Percentiles rank a stretch among this genome's conserved stretches.
These are phyloP conservation scores for Electrophaes corylata DNA, from an alignment of 2,888 invertebrate genomes.

Conservation along the genomic window DNA sequence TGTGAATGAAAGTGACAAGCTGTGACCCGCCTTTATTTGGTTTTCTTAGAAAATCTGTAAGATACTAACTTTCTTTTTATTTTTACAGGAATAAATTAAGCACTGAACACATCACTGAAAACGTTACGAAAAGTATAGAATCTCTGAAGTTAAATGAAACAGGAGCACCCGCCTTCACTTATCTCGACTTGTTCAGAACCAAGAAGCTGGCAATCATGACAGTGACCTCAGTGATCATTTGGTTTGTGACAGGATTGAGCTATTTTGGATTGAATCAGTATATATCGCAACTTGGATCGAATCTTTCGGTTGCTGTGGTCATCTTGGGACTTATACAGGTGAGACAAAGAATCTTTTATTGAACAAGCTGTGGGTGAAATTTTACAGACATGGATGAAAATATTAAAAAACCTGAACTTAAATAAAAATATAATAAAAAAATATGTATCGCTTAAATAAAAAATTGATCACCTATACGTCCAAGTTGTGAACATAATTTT, in stretches of 20 bases:
- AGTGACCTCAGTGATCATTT: constrained; percentile 45
- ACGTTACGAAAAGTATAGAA: constrained; percentile 47
- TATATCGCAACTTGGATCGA: constrained; percentile 49
- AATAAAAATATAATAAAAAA: too few species aligned
- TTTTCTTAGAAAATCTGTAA: too few species aligned
- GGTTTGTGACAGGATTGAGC: constrained; percentile 53
- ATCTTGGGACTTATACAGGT: constrained; percentile 59
- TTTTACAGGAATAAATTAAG: constrained; percentile 55
- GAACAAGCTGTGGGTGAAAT: background rate
- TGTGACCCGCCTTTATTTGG: too few species aligned
- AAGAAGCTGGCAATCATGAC: constrained; percentile 50
- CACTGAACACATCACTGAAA: constrained; percentile 48
- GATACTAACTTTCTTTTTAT: background rate
- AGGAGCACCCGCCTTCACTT: constrained; percentile 41
- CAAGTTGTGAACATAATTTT: too few species aligned
- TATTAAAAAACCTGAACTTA: background rate
- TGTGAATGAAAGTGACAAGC: background rate
- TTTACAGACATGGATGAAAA: too few species aligned
- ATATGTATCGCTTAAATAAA: too few species aligned
- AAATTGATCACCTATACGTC: too few species aligned
- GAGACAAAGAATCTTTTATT: constrained; percentile 17
- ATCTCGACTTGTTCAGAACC: constrained; percentile 55
- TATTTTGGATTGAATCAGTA: constrained; percentile 63
- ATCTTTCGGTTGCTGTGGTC: constrained; percentile 52
- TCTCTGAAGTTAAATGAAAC: constrained; percentile 45